These are phyloP conservation scores for Verasper variegatus DNA, from an alignment of 2,113 vertebrate genomes.

Conservation along the genomic window DNA sequence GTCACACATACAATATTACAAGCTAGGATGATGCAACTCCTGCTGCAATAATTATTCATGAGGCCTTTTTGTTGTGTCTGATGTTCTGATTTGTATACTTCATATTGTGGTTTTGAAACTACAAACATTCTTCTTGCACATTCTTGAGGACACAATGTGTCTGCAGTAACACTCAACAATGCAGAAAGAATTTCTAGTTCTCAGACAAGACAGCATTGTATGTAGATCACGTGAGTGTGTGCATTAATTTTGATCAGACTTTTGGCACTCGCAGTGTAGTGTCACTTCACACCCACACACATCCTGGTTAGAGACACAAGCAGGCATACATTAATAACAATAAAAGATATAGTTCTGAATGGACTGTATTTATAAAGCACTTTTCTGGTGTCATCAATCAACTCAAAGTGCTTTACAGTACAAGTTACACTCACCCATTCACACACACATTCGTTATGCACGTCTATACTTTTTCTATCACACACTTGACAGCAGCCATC, in stretches of 20 bases:
- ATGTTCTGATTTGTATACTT: constrained; percentile 6
- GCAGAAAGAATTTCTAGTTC: background rate
- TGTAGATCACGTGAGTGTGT: background rate
- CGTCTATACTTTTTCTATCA: too few relatives aligned
- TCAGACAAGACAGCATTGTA: constrained; percentile 1
- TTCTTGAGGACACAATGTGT: background rate
- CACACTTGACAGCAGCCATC: too few relatives aligned
- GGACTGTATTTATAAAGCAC: background rate
- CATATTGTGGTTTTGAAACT: constrained; percentile 32
- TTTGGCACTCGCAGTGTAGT: background rate
- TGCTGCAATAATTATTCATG: background rate
- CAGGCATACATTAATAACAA: background rate
- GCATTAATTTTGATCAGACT: background rate
- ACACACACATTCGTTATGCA: too few relatives aligned
- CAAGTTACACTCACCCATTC: background rate
- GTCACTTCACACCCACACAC: background rate
- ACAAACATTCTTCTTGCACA: constrained; percentile 27
- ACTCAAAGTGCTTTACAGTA: too few relatives aligned
- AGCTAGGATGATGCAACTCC: constrained; percentile 6
- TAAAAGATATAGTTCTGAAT: background rate
- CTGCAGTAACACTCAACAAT: constrained; percentile 4
- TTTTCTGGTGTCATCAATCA: too few relatives aligned
- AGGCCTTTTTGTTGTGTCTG: constrained; percentile 12
- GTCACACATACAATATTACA: constrained; percentile 8
- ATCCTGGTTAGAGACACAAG: background rate